Base-by-base conservation (phyloP, 2,113 vertebrate species). In the Ochotona princeps region DNA sequence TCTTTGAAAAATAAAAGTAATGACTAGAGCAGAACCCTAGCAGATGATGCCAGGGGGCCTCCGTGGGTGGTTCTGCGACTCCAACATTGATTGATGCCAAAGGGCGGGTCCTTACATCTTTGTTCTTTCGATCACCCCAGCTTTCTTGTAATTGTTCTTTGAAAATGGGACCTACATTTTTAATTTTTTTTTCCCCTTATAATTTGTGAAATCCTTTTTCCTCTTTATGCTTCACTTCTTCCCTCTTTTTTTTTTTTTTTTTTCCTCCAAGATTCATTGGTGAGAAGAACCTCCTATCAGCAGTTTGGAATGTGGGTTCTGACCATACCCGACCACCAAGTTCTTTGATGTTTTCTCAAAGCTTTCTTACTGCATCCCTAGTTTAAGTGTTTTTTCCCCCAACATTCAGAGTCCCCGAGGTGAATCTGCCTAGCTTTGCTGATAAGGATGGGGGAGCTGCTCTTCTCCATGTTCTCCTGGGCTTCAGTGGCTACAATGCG, bases 271-370 rank as follows among this genome's bases (percentile, higher is more conserved):
- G 91, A 95, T 91, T 95, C 65, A 87, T 95, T 72, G 51, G 49
- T 96, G 95, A 94, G 92, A 96, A 47, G 78, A 88, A 54, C 85
- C 61, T 44, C 82, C 85, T 93, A 74, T 95, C 88, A 94, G 69
- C 60, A 21, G 18, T 66, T 89, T 96, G 90, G 83, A 96, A 95
- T 96, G 90, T 95, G 83, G n/a, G 20, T 92, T 94, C 92, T 95
- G 47, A 83, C 90, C 96, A 49, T 82, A 74, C 75, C 67, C 87
- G 80, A 89, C 80, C 12, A n/a, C 72, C 92, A 28, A 92, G 80
- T 83, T 81, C 93, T 97, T 95, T 94, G 89, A 96, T 96, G 76
- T 78, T 89, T 93, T 94, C 92, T 89, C 72, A 90, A 94, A 23
- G 57, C 70, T 69, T 95, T 91, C 70, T 92, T 28, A 85, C 20